These are phyloP conservation scores for Agriopis aurantiaria DNA, from an alignment of 2,888 invertebrate species.

Conservation along the genomic window DNA sequence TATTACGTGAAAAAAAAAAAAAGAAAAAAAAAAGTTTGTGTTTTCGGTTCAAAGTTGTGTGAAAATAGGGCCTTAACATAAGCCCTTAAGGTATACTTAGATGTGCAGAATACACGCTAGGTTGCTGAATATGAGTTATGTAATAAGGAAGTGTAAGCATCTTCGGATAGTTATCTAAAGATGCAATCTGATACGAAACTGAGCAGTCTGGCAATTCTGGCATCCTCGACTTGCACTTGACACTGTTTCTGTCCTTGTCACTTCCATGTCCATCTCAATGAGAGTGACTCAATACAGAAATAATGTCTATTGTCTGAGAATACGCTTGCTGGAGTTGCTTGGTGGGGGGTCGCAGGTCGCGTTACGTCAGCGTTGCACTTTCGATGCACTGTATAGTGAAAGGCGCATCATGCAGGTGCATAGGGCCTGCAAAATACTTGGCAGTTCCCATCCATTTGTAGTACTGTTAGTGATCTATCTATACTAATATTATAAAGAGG, in stretches of 20 bases:
- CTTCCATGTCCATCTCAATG: too few relatives aligned
- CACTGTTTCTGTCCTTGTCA: too few relatives aligned
- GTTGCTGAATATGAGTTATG: slow-evolving; percentile 5
- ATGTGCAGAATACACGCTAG: slow-evolving; percentile 9
- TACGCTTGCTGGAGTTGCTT: slow-evolving; percentile 15
- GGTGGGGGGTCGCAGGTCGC: slow-evolving; percentile 59
- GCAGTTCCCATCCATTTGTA: background rate
- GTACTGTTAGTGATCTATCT: background rate
- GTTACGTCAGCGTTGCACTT: slow-evolving; percentile 83
- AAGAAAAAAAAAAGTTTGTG: too few relatives aligned
- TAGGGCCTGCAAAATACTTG: slow-evolving; percentile 20
- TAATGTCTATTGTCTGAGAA: too few relatives aligned
- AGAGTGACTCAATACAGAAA: too few relatives aligned
- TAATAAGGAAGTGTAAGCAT: slow-evolving; percentile 20
- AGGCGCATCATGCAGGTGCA: slow-evolving; percentile 78
- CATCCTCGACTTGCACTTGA: too few relatives aligned
- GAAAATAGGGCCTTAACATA: background rate
- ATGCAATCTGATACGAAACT: slow-evolving; percentile 25
- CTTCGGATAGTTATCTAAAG: slow-evolving; percentile 11
- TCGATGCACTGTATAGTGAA: slow-evolving; percentile 79
- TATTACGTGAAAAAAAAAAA: too few relatives aligned
- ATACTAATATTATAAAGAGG: too few relatives aligned
- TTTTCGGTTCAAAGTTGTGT: too few relatives aligned
- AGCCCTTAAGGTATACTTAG: background rate
- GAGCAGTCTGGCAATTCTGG: background rate